Base-by-base conservation (phyloP, 1,140 invertebrate genomes). In the Lithobius niger region DNA sequence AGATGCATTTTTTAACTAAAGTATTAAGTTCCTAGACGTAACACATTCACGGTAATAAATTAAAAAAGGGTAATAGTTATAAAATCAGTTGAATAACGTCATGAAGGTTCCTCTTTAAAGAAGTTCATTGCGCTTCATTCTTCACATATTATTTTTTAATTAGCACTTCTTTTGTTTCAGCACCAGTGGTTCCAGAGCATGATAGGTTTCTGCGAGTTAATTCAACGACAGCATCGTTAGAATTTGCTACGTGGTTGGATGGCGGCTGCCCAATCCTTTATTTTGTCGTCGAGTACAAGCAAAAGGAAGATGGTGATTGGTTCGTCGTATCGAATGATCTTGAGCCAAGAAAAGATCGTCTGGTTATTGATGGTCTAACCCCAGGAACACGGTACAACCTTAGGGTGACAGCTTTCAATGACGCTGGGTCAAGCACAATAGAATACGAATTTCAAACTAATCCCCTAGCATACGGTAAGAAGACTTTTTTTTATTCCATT, bases 401-500 rank as follows among this genome's bases (percentile, higher is more conserved):
- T 3, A 27, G 51, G 10, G 51, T 53, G 22, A 31, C 3, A 3
- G 51, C 51, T 3, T 24, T 6, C n/a, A 53, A 53, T 21, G 51
- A 53, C 22, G 51, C 51, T 6, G 51, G 51, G 10, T 3, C 19
- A 13, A 53, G 19, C 18, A 53, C 27, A 3, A 31, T 27, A 16
- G 51, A 53, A 43, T 53, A 53, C 22, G 51, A 53, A 19, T 24
- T 53, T 43, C 21, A n/a, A n/a, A n/a, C n/a, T n/a, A n/a, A n/a
- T n/a, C n/a, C n/a, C n/a, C n/a, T n/a, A n/a, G n/a, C n/a, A n/a
- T n/a, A n/a, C n/a, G n/a, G n/a, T n/a, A n/a, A n/a, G n/a, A n/a
- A n/a, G n/a, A n/a, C n/a, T n/a, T n/a, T n/a, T n/a, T n/a, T n/a
- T n/a, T n/a, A n/a, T n/a, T n/a, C n/a, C n/a, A n/a, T n/a, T n/a